Base-by-base conservation (phyloP, 2,888 invertebrate genomes). In the Seira ritae region DNA sequence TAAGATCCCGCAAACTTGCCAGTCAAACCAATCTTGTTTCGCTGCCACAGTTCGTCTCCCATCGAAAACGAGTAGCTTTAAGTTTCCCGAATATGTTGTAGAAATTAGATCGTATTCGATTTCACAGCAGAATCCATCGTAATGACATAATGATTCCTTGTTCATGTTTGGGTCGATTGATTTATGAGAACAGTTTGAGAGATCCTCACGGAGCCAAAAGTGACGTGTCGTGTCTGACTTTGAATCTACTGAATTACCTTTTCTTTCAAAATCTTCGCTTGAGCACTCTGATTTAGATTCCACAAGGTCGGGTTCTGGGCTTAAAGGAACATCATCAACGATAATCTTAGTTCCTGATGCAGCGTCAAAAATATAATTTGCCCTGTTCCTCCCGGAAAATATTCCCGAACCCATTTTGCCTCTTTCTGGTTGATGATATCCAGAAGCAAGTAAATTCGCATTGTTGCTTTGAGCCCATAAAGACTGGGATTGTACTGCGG, bases 351-450 rank as follows among this genome's bases (percentile, higher is more conserved):
- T 88, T 10, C 89, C 89, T 0, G 89, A 89, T 62, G 88, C 85
- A 0, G 89, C 87, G 74, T 89, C 86, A 79, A 88, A 89, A 1
- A 88, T 85, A 78, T 90, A 90, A 19, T 85, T 86, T 6, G 89
- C 65, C 2, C 89, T 91, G 0, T 93, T 93, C 0, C 91, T 91
- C 0, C 94, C 94, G 0, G 93, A 92, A 90, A 93, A 96, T 76
- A 96, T 94, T n/a, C 96, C 96, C 10, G 94, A 94, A 1, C 96
- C 96, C 42, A 94, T 93, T 87, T 92, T 93, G 1, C 94, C 94
- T 0, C 91, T 89, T 0, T 80, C 81, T 0, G 94, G 94, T 66
- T 92, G 91, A 89, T 94, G 95, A 1, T 94, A 93, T 19, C 95
- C 95, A 0, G 96, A 91, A 0, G 94, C 94, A 10, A 96, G 90